Conservation (phyloP, 2,113 vertebrate species). For the Xerus inauris region DNA sequence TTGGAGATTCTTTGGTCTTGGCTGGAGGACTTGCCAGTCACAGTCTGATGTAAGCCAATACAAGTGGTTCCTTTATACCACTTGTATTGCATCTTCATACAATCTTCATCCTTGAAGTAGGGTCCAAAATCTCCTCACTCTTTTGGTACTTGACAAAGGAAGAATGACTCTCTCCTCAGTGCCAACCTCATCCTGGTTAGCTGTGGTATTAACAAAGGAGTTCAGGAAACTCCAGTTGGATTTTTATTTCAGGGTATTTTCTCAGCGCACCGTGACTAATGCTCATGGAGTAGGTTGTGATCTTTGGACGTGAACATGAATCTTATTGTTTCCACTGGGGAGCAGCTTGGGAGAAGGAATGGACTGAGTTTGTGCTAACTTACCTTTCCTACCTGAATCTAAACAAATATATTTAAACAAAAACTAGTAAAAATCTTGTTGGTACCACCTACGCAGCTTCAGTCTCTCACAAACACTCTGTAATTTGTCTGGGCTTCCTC, state of each 20-base stretch:
- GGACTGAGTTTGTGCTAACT: neutral
- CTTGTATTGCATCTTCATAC: too few species aligned
- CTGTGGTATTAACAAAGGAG: neutral
- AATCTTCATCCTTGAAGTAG: neutral
- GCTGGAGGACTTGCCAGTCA: neutral
- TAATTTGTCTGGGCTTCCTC: slow-evolving; percentile 25
- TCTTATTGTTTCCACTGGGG: neutral
- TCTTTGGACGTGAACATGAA: neutral
- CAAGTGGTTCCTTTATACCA: too few species aligned
- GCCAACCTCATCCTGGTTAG: neutral
- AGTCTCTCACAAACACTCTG: neutral
- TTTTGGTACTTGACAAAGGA: neutral
- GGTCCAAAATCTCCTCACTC: neutral
- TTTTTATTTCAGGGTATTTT: neutral
- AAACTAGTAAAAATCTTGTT: neutral
- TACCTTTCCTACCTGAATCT: neutral
- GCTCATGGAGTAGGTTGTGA: fast-evolving
- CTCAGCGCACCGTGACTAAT: fast-evolving
- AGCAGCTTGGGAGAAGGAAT: neutral
- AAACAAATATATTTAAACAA: neutral
- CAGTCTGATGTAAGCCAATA: too few species aligned
- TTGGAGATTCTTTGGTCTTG: neutral
- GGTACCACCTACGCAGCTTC: neutral
- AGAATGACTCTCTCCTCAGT: neutral
- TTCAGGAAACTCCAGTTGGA: neutral